A percentile compares a stretch with the other conserved stretches of the same genome.
Evolutionary conservation across 2,797 vertebrate genomes (phyloP).

Genomic region (Rhinatrema bivittatum): DNA sequence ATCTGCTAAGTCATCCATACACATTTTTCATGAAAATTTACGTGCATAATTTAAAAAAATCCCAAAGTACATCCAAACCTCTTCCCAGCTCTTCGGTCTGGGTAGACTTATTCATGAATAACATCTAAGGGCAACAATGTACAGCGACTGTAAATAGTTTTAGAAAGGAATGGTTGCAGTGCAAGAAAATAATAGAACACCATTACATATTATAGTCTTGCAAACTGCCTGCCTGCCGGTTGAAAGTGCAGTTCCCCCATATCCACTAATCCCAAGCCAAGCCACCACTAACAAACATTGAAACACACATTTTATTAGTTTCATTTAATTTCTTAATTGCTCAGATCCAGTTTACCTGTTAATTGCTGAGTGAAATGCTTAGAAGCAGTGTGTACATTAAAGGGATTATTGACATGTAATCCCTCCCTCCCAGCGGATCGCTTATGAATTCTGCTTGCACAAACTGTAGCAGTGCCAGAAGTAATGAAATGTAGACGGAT

Average conservation of each 20-base stretch:
- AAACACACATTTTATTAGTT: conserved; percentile 68
- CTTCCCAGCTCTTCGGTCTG: too few relatives aligned
- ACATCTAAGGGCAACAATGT: too few relatives aligned
- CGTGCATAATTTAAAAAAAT: too few relatives aligned
- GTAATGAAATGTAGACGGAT: conserved; percentile 44
- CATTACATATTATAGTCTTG: conserved; percentile 26
- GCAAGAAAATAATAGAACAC: conserved; percentile 1
- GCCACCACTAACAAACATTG: conserved; percentile 66
- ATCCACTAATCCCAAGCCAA: conserved; percentile 53
- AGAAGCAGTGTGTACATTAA: conserved; percentile 83
- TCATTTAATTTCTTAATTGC: conserved; percentile 79
- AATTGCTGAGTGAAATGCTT: conserved; percentile 84
- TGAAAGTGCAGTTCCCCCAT: conserved; percentile 31
- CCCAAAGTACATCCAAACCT: too few relatives aligned
- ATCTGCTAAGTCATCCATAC: too few relatives aligned
- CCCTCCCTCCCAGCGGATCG: conserved; percentile 75
- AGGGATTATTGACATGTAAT: conserved; percentile 92
- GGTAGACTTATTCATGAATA: too few relatives aligned
- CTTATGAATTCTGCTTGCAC: conserved; percentile 61
- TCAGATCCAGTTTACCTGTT: conserved; percentile 81
- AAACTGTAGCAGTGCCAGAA: conserved; percentile 49
- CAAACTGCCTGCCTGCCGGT: conserved; percentile 23
- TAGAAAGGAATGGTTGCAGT: too few relatives aligned
- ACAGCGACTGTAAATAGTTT: too few relatives aligned
- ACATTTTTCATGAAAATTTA: too few relatives aligned